Base-by-base conservation (phyloP, 2,888 invertebrate species). In the Aphidoletes aphidimyza region DNA sequence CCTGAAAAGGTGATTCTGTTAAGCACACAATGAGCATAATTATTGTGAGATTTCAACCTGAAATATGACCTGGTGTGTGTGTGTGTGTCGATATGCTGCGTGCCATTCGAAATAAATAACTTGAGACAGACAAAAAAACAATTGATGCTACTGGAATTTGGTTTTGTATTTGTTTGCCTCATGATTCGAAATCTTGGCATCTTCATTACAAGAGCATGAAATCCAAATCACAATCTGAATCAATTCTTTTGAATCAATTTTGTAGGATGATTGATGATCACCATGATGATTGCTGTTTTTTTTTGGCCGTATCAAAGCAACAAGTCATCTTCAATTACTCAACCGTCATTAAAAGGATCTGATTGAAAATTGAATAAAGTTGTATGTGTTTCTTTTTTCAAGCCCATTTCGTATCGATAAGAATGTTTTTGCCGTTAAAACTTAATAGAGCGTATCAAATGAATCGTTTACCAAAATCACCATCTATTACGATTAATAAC, bases 71-170 rank as follows among this genome's bases (percentile, higher is more conserved):
- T 69, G 69, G 30, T 69, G 69, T 30, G 69, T 69, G 14, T 30
- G 30, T 69, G 69, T 30, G 69, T 69, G 14, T 30, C 26, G 3
- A 69, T 69, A 8, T 26, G 69, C 14, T 30, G 34, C 3, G 30
- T 69, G 34, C 34, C 69, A 69, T 69, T 69, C n/a, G 30, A 30
- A 69, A 14, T 69, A n/a, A n/a, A n/a, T n/a, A n/a, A n/a, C n/a
- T n/a, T n/a, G n/a, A n/a, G 17, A 11, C 1, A 14, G 69, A 14
- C 26, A 34, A 69, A 69, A 69, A 69, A 6, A 34, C 34, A 69
- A 69, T 11, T 26, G 2, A 5, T 34, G 69, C 69, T 54, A 54
- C 54, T 54, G 54, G 54, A 54, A 54, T 54, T 26, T 49, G 22
- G 17, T 47, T 47, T 47, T 22, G 54, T 54, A 11, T 26, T 26